Base-by-base conservation (phyloP, 1,140 invertebrate genomes). In the Brachionus plicatilis region DNA sequence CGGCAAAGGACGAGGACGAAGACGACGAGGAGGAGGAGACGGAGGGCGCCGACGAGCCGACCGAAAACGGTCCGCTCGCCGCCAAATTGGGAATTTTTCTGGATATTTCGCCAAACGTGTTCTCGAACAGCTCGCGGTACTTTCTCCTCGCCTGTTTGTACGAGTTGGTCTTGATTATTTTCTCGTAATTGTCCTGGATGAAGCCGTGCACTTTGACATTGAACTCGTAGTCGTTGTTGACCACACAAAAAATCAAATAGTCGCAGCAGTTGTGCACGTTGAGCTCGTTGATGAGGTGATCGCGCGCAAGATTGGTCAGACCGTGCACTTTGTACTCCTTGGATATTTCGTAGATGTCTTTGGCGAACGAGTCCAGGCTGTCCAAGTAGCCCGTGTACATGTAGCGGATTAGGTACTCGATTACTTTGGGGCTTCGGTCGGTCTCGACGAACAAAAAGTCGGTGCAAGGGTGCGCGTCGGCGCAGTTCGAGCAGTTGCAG, bases 291-390 rank as follows among this genome's bases (percentile, higher is more conserved):
- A 65, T 82, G 53, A 82, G n/a, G 24, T 82, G 43, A 27, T 82
- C 79, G 8, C 79, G 37, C 12, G 79, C 50, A 27, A 82, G 65
- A 68, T 82, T 82, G 24, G 79, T 82, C 53, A 82, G 27, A 37
- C 79, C 79, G 33, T 82, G 79, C 43, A 82, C 79, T 82, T 82
- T 82, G 24, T 82, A 82, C 79, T 82, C 79, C 37, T 82, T 82
- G 17, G 79, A 82, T 43, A 82, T 37, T 65, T 82, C 79, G 43
- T 82, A 82, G 17, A 82, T 82, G 41, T 82, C 79, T 27, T 82
- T 82, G 43, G 79, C 50, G 14, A 43, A 82, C 29, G 79, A 82
- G 53, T 82, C 79, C n/a, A 82, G 4, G 20, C 9, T 33, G 3
- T 82, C 79, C 20, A 82, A 68, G 41, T 82, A 82, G 33, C 79